A percentile compares a stretch with the other conserved stretches of the same genome.
Evolutionary conservation across 2,797 vertebrate genomes (phyloP).

Genomic region (Bovichtus diacanthus): DNA sequence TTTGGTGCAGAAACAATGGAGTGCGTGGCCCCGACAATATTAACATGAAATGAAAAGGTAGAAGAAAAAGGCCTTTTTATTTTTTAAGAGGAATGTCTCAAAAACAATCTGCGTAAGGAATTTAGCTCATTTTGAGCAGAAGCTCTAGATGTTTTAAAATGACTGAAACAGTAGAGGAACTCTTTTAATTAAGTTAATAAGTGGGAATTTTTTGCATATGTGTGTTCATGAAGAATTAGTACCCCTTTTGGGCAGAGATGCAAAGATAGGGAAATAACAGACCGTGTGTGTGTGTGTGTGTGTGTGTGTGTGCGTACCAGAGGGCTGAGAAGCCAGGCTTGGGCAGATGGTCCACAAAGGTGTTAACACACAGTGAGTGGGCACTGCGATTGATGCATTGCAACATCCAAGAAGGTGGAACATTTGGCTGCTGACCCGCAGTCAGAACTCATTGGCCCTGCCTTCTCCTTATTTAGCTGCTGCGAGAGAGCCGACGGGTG

Average conservation of each 20-base stretch:
- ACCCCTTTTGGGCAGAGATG: conserved; percentile 55
- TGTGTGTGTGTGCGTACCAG: conserved; percentile 57
- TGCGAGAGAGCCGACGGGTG: conserved; percentile 77
- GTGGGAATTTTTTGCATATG: conserved; percentile 9
- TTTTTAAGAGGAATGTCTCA: neutral
- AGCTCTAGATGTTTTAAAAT: no score
- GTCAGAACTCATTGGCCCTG: conserved; percentile 81
- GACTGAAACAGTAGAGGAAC: neutral
- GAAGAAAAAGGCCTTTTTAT: no score
- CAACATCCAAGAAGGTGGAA: conserved; percentile 87
- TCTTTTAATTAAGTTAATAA: neutral
- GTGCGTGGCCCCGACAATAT: neutral
- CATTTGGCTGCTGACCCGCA: conserved; percentile 87
- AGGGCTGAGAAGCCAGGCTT: conserved; percentile 72
- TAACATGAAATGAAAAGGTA: neutral
- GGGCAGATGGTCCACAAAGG: conserved; percentile 86
- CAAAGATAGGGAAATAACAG: conserved; percentile 51
- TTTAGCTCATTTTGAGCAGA: neutral
- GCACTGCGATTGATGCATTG: conserved; percentile 84
- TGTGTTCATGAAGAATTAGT: conserved; percentile 30
- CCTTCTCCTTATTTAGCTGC: conserved; percentile 78
- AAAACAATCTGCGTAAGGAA: neutral
- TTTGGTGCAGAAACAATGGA: conserved; percentile 22
- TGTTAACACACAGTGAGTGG: conserved; percentile 85
- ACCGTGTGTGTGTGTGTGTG: conserved; percentile 10